Percentiles rank a stretch among this genome's conserved stretches.
Conservation (phyloP, 2,797 vertebrate genomes). For the Onychomys torridus region DNA sequence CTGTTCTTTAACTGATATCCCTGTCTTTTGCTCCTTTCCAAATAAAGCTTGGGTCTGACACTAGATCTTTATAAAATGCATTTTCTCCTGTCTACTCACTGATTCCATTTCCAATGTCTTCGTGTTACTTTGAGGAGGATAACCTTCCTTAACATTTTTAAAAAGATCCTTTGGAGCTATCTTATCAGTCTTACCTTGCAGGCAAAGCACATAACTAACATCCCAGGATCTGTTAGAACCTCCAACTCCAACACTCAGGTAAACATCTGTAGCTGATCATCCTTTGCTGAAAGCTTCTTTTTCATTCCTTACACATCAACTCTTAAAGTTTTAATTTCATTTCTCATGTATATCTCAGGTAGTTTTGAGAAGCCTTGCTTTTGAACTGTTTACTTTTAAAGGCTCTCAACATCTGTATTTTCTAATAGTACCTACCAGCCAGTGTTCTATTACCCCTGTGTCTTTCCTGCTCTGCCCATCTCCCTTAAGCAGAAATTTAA, state of each 20-base stretch:
- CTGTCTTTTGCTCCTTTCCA: neutral
- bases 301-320: neutral
- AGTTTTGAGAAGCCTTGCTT: neutral
- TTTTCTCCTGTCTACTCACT: neutral
- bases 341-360: neutral
- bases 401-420: neutral
- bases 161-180: neutral
- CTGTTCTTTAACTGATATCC: neutral
- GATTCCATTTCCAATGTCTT: neutral
- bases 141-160: neutral
- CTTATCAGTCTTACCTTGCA: neutral
- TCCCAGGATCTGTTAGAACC: neutral
- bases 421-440: neutral
- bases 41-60: neutral
- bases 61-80: slow-evolving; percentile 38
- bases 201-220: neutral
- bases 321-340: neutral
- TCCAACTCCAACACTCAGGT: neutral
- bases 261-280: neutral
- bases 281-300: neutral
- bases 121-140: neutral
- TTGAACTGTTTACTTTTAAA: neutral
- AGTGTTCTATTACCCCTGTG: neutral
- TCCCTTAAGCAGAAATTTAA: neutral
- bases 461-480: neutral